Conservation (phyloP, 2,113 vertebrate genomes). For the Geococcyx californianus region DNA sequence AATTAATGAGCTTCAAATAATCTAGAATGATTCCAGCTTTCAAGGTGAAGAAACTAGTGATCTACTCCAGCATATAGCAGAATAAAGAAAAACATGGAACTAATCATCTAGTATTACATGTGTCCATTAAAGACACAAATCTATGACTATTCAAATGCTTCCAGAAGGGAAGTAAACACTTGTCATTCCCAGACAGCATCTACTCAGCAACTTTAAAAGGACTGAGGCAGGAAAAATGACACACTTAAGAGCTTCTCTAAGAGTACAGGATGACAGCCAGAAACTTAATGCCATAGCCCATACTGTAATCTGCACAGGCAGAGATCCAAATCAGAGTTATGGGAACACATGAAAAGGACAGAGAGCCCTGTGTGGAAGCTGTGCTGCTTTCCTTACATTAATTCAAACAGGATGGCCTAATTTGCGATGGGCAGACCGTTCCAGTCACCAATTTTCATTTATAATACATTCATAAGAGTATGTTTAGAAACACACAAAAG, state of each 20-base stretch:
- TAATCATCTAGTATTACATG: background rate
- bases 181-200: background rate
- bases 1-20: background rate
- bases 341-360: background rate
- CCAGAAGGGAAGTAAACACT: background rate
- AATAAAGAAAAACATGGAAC: background rate
- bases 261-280: background rate
- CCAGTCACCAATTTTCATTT: background rate
- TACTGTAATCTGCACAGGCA: background rate
- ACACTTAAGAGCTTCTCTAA: background rate
- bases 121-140: background rate
- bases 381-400: background rate
- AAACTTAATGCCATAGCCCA: background rate
- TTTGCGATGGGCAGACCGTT: background rate
- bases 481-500: background rate
- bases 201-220: background rate
- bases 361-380: background rate
- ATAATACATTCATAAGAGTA: background rate
- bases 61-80: background rate
- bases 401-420: background rate
- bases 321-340: background rate
- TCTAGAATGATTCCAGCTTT: background rate
- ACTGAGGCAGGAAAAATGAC: background rate
- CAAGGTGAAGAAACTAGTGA: background rate
- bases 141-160: background rate